Evolutionary conservation across 2,888 invertebrate species (phyloP).

Genomic region (Folsomia manolachei): DNA sequence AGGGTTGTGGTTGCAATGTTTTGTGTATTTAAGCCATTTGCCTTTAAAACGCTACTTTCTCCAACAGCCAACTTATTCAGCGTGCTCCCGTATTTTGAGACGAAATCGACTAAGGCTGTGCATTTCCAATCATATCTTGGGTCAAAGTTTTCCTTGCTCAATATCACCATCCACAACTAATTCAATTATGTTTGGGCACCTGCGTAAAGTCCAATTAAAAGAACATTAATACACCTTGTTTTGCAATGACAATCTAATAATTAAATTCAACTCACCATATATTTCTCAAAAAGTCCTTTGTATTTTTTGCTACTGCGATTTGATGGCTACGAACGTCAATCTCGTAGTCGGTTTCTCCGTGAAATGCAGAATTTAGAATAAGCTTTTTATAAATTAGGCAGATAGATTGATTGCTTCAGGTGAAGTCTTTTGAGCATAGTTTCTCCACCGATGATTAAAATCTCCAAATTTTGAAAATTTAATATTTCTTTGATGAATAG

Average conservation of each 20-base stretch:
- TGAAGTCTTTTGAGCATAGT: not conserved
- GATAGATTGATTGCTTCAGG: not conserved
- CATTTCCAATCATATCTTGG: constrained; percentile 6
- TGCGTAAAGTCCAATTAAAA: too few species aligned
- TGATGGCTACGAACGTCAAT: not conserved
- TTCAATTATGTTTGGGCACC: not conserved
- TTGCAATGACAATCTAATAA: too few species aligned
- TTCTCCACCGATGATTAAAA: not conserved
- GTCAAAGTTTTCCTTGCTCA: constrained; percentile 9
- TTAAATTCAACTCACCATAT: too few species aligned
- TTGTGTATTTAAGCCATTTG: not conserved
- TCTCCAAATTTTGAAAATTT: not conserved
- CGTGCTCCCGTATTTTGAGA: not conserved
- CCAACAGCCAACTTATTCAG: constrained; percentile 9
- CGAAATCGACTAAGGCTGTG: not conserved
- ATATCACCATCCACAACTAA: constrained; percentile 18
- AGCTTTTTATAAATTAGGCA: not conserved
- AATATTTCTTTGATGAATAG: not conserved
- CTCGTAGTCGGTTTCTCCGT: not conserved
- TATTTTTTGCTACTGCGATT: constrained; percentile 5
- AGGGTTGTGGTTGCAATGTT: not conserved
- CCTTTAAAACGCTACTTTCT: constrained; percentile 11
- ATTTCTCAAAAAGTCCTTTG: not conserved
- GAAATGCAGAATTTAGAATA: not conserved
- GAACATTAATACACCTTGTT: too few species aligned